These are phyloP conservation scores for Emydocephalus ijimae DNA, from an alignment of 2,113 vertebrate species.

Conservation along the genomic window DNA sequence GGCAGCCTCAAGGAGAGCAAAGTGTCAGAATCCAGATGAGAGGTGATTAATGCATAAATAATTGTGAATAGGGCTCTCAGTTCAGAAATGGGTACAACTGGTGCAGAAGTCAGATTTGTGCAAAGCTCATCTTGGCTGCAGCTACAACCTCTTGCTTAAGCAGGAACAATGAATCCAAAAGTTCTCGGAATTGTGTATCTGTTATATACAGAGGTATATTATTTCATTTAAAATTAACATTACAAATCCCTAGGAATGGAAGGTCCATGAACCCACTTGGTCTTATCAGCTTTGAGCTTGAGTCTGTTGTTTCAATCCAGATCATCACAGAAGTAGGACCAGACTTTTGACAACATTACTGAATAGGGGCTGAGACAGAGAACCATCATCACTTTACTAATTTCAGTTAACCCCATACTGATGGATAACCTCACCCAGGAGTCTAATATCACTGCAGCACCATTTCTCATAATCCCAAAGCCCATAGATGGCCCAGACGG, in stretches of 20 bases:
- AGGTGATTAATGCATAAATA: neutral
- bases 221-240: neutral
- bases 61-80: neutral
- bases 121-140: neutral
- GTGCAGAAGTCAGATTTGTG: neutral
- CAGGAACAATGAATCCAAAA: neutral
- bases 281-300: neutral
- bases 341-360: neutral
- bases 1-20: neutral
- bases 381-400: neutral
- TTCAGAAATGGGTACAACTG: neutral
- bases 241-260: neutral
- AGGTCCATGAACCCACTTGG: neutral
- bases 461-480: neutral
- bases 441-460: neutral
- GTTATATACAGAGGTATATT: neutral
- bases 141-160: neutral
- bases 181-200: neutral
- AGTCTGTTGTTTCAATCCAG: neutral
- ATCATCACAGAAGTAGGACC: neutral
- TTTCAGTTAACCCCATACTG: neutral
- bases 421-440: neutral
- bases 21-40: neutral
- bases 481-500: neutral
- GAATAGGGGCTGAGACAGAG: neutral